Evolutionary conservation across 2,888 invertebrate genomes (phyloP), one percentile per base, ranked within the genome.

Genomic region (Capitulum mitella): DNA sequence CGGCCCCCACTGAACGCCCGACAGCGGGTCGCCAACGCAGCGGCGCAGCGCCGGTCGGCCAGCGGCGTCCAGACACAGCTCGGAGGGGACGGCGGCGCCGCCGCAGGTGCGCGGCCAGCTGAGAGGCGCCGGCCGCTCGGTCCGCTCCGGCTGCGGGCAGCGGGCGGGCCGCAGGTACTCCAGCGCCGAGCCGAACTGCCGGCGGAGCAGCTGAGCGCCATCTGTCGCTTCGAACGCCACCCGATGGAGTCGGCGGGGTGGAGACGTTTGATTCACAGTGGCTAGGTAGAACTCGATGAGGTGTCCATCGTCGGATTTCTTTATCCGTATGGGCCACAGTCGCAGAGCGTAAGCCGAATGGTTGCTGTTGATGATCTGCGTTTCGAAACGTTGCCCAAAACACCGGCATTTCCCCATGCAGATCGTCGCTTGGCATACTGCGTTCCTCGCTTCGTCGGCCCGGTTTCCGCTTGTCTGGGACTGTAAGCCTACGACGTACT

Each of bases 1-100:
- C 0, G 22, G 29, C 5, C 84, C 79, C 91, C 91, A 91, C 77
- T 83, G 82, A 40, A 89, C 89, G 22, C 91, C 91, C 12, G 86
- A 82, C 8, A 89, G 83, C 83, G 90, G 91, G 79, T 89, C 86
- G 1, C 91, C 91, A 16, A 83, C 78, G 83, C 91, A 91, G 78
- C 85, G 85, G 82, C 90, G 86, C 43, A 87, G 88, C 2, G 89
- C 87, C 1, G 90, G 91, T 79, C 90, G 85, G 1, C 89, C 89
- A 0, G 78, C 61, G 10, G 78, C 83, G 84, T 89, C 88, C 70
- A 91, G 84, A 82, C 91, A 91, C 78, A 90, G 86, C 82, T 89
- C 87, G 70, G 86, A 85, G 0, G 90, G 88, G 6, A 89, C 87
- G 1, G 88, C 86, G 74, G 87, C 43, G 34, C 78, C 70, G 16